Conservation (phyloP, 1,140 invertebrate genomes). For the Marisa cornuarietis region DNA sequence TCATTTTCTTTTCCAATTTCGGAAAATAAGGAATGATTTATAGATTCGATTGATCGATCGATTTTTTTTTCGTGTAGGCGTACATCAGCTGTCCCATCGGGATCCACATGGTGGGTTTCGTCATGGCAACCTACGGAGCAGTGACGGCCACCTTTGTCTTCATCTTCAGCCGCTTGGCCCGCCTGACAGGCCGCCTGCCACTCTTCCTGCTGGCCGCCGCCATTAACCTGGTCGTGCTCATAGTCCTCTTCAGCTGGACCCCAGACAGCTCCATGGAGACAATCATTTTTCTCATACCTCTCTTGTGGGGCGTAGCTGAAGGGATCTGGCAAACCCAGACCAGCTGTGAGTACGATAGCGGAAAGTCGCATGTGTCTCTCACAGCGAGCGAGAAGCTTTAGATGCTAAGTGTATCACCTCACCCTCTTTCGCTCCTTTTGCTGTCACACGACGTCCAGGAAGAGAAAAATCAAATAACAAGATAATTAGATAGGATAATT, state of each 20-base stretch:
- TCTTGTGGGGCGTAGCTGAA: conserved; percentile 92
- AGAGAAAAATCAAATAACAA: no score
- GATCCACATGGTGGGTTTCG: conserved; percentile 89
- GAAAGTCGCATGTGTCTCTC: no score
- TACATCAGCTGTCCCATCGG: conserved; percentile 93
- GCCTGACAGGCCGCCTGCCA: conserved; percentile 86
- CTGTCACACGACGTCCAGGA: no score
- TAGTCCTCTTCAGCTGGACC: conserved; percentile 73
- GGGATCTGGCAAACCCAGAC: conserved; percentile 97
- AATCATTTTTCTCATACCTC: conserved; percentile 88
- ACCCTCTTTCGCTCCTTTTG: no score
- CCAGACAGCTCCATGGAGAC: conserved; percentile 80
- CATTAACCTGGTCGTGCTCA: conserved; percentile 37
- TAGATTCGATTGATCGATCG: no score
- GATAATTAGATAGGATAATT: no score
- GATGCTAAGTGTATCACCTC: no score
- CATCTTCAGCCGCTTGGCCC: conserved; percentile 90
- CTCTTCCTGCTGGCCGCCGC: conserved; percentile 75
- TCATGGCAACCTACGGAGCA: conserved; percentile 94
- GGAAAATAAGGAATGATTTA: no score
- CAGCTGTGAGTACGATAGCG: conserved; percentile 75
- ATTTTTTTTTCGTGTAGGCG: conserved; percentile 70
- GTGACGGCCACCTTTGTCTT: conserved; percentile 89
- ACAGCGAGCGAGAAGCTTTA: no score
- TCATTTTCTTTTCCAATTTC: no score